Base-by-base conservation (phyloP, 2,888 invertebrate species). In the Pristionchus arcanus region DNA sequence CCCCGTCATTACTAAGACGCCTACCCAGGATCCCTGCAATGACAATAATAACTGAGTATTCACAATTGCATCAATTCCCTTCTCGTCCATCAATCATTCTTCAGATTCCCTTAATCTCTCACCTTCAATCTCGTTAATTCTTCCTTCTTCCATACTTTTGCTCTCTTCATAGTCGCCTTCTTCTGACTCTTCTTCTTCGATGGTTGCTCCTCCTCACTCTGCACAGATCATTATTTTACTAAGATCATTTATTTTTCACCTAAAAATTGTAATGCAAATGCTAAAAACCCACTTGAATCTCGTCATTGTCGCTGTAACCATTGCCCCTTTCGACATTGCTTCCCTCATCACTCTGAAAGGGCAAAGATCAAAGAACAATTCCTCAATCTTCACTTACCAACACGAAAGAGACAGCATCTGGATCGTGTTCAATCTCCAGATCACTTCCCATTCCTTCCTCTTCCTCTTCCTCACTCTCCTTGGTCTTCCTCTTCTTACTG, bases 91-190 rank as follows among this genome's bases (percentile, higher is more conserved):
- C 42, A 49, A 9, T 49, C 42, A 9, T 21, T 77, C 19, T 19
- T 11, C 34, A 49, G 49, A 49, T 81, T 31, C 84, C 15, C 28
- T 5, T 31, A 2, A 28, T 34, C 31, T n/a, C 59, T 49, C 34
- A 88, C 88, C 74, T 74, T 88, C 15, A 88, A 37, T 59, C 88
- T 53, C 9, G n/a, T 66, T 34, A 88, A 15, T 37, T 88, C 88
- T 55, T 88, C 88, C 42, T 74, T 74, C 88, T 88, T 74, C 88
- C 74, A 63, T 11, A 11, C 53, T 21, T 21, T 42, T 13, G n/a
- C 49, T 16, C 71, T 71, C 74, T 71, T 55, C 55, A 31, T n/a
- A 7, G 34, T 16, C 28, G 3, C 11, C 68, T 87, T 87, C 87
- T 66, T 68, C 87, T 31, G 11, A 42, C 7, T 42, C 55, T 49